Conservation (phyloP, 2,113 vertebrate species). For the Platysteira castanea region DNA sequence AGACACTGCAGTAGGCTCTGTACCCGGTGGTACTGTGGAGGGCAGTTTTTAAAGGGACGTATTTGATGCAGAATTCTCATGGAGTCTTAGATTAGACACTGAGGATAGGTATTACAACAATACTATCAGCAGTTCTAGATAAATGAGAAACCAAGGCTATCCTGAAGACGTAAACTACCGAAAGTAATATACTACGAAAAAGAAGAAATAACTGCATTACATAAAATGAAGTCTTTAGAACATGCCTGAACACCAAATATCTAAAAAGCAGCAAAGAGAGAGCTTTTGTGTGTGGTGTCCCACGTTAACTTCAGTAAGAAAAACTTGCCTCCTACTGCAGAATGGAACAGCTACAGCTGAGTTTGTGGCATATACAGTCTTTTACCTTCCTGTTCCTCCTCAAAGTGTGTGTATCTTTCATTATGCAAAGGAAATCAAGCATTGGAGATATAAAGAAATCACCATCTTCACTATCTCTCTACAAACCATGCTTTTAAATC, state of each 20-base stretch:
- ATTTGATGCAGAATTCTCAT: background rate
- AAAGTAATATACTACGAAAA: background rate
- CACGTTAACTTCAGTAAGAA: background rate
- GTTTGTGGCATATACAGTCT: background rate
- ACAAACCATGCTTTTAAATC: background rate
- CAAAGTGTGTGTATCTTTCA: background rate
- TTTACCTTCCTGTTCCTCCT: background rate
- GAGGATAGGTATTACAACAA: background rate
- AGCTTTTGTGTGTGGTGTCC: background rate
- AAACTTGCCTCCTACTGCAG: background rate
- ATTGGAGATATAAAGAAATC: background rate
- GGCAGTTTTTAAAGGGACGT: background rate
- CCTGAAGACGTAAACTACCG: background rate
- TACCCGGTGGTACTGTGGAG: accelerated
- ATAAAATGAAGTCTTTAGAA: background rate
- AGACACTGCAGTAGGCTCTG: background rate
- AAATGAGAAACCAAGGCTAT: background rate
- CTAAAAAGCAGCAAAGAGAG: background rate
- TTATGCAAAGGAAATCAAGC: background rate
- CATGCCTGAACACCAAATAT: background rate
- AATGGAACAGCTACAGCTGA: background rate
- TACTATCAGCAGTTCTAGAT: background rate
- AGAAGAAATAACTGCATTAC: background rate
- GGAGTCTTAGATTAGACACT: background rate
- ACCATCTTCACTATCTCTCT: background rate